phyloP scores from a whole-genome alignment of 1,140 invertebrate species.

The Trypoxylus dichotomus region DNA sequence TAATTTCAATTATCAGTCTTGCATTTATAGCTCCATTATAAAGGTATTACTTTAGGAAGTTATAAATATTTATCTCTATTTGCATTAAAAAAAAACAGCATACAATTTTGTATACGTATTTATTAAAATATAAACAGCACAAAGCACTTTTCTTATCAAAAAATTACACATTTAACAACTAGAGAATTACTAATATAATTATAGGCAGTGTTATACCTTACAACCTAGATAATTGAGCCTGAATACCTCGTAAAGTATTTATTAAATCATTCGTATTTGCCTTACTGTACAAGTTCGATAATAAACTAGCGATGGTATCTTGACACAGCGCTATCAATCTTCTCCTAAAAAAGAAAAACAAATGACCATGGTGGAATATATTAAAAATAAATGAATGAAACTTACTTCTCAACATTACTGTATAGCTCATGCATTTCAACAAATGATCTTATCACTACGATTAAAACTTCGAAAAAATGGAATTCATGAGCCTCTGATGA shows the following conservation, averaged over 20 bases:
- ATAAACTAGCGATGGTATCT: slow-evolving; percentile 67
- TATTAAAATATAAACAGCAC: slow-evolving; percentile 29
- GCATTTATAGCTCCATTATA: no score
- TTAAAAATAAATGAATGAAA: slow-evolving; percentile 20
- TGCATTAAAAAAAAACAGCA: not conserved
- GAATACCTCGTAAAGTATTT: slow-evolving; percentile 57
- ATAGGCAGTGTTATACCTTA: not conserved
- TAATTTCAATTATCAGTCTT: no score
- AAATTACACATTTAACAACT: not conserved
- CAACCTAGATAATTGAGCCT: slow-evolving; percentile 46
- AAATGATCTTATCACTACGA: slow-evolving; percentile 66
- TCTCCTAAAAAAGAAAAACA: slow-evolving; percentile 54
- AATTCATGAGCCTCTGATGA: slow-evolving; percentile 75
- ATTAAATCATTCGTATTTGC: slow-evolving; percentile 62
- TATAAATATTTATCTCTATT: no score
- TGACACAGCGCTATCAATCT: slow-evolving; percentile 65
- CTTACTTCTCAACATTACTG: slow-evolving; percentile 59
- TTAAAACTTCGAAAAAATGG: slow-evolving; percentile 71
- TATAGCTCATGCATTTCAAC: slow-evolving; percentile 58
- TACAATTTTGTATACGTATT: not conserved
- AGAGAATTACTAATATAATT: not conserved
- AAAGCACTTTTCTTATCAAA: slow-evolving; percentile 9
- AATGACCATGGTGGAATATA: slow-evolving; percentile 28
- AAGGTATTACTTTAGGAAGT: no score
- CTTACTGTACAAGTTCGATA: slow-evolving; percentile 69